Conservation (phyloP, 1,140 invertebrate genomes). For the Eriocheir sinensis region DNA sequence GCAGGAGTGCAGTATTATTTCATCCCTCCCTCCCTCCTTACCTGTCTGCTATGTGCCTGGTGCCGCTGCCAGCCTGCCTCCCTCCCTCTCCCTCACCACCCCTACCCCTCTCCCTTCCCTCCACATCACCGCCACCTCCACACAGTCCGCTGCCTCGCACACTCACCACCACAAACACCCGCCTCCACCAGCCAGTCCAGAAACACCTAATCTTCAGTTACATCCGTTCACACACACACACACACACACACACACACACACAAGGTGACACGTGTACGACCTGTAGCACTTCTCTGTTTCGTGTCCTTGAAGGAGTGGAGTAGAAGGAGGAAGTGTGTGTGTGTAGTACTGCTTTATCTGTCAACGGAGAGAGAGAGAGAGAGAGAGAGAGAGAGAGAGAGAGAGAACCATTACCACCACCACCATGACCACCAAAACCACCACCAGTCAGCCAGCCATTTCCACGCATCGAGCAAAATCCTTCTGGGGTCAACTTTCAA, state of each 20-base stretch:
- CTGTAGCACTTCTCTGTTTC: not conserved
- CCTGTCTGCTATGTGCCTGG: conserved; percentile 1
- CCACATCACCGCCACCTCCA: not conserved
- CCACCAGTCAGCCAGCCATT: not conserved
- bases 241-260: not conserved
- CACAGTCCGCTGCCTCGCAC: not conserved
- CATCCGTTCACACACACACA: conserved; percentile 27
- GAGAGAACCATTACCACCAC: too few relatives aligned
- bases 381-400: too few relatives aligned
- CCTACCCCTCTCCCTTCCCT: not conserved
- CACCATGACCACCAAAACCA: not conserved
- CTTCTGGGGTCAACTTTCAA: not conserved
- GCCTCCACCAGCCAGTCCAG: not conserved
- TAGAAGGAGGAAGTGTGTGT: not conserved
- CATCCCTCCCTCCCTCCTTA: too few relatives aligned
- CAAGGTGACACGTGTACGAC: not conserved
- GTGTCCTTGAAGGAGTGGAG: not conserved
- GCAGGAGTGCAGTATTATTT: too few relatives aligned
- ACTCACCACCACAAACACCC: not conserved
- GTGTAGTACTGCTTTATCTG: too few relatives aligned
- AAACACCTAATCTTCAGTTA: not conserved
- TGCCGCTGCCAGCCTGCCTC: not conserved
- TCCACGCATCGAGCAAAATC: not conserved
- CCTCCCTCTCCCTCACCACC: too few relatives aligned
- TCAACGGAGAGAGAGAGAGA: too few relatives aligned